Conservation (phyloP, 2,797 vertebrate genomes). For the Aulostomus chinensis region DNA sequence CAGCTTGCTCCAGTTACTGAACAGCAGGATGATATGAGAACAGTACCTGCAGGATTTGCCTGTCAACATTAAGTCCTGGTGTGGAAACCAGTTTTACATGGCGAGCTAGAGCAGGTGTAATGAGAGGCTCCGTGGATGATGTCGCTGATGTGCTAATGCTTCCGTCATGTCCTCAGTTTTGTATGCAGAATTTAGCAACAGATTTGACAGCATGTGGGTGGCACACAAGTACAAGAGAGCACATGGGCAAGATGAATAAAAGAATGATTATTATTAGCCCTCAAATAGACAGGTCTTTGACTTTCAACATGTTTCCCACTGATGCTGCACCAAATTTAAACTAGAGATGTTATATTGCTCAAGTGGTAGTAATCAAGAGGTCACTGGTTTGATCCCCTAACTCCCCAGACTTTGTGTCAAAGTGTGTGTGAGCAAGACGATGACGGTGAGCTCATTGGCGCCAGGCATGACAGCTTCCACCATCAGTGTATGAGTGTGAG, state of each 20-base stretch:
- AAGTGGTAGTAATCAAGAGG: no score
- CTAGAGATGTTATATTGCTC: no score
- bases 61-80: slow-evolving; percentile 35
- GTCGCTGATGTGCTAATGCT: slow-evolving; percentile 65
- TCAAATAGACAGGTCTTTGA: slow-evolving; percentile 4
- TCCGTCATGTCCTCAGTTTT: slow-evolving; percentile 32
- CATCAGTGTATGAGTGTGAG: no score
- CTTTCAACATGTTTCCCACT: slow-evolving; percentile 1
- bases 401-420: no score
- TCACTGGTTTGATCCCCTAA: no score
- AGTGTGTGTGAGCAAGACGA: no score
- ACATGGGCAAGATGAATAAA: slow-evolving; percentile 10
- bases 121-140: slow-evolving; percentile 59
- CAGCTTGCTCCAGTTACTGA: slow-evolving; percentile 27
- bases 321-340: no score
- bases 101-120: slow-evolving; percentile 36
- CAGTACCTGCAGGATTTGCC: slow-evolving; percentile 32
- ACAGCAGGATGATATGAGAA: slow-evolving; percentile 17
- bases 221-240: slow-evolving; percentile 21
- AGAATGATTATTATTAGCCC: slow-evolving; percentile 19
- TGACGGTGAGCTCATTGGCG: no score
- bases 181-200: slow-evolving; percentile 15
- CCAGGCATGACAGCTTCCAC: no score
- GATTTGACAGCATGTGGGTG: slow-evolving; percentile 20
- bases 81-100: slow-evolving; percentile 21